Evolutionary conservation across 2,113 vertebrate species (phyloP), one percentile per base, ranked within the genome.

Genomic region (Tamias sibiricus): DNA sequence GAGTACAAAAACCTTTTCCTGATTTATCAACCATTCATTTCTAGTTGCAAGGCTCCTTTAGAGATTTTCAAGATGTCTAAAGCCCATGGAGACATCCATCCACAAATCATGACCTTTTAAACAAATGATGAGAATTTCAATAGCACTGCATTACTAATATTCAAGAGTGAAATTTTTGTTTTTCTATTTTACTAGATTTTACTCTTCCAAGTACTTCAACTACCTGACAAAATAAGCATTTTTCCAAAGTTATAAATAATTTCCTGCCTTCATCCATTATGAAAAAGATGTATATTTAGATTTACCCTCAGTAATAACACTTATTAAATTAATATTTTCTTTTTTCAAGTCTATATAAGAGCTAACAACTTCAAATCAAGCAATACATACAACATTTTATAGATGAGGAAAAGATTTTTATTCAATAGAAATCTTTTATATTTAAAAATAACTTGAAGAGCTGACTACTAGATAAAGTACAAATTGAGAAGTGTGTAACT

Each of bases 401-500:
- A 19, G 4, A 83, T 40, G 82, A 96, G 64, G 68, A 37, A 97
- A 94, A 54, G 10, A 8, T n/a, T 84, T 89, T 92, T 62, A 1
- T 28, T 40, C 35, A 57, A n/a, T 44, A 81, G 49, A 84, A 96
- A 96, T 69, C 85, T 95, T 98, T 96, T 85, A 95, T 97, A 87
- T 97, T 92, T 66, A 10, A 57, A 37, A 94, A 97, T 96, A 75
- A 13, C 80, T 98, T 94, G 72, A 96, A 96, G 86, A 81, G 95
- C 52, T 74, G 66, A 83, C 91, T 98, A 79, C 54, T 87, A 75
- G 71, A n/a, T 91, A 97, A 89, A 96, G 87, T 59, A 95, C 74
- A 97, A 96, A 88, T 96, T 92, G 95, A 94, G 97, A 98, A 97
- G 96, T 96, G 80, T 95, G 87, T 94, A 98, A 88, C 22, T 96